These are phyloP conservation scores for Cremastobaeus sp. DNA, from an alignment of 2,888 invertebrate species.

Conservation along the genomic window DNA sequence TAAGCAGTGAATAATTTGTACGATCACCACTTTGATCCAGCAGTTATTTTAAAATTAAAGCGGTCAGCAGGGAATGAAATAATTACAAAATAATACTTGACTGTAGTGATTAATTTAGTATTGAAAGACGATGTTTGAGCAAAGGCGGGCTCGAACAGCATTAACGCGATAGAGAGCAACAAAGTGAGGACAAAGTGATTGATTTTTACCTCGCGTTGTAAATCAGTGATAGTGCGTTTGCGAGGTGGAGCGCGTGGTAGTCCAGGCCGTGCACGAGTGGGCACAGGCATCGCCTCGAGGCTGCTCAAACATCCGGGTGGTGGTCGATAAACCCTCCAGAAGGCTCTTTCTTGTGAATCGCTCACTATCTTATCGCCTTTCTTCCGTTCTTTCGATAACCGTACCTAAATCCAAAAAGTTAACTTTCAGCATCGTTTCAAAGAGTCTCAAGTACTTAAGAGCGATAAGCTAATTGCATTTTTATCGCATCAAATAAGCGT, in stretches of 20 bases:
- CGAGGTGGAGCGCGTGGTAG: constrained; percentile 82
- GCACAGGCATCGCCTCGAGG: constrained; percentile 91
- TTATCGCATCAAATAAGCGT: constrained; percentile 31
- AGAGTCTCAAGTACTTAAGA: constrained; percentile 57
- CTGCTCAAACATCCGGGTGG: constrained; percentile 92
- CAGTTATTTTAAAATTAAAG: constrained; percentile 29
- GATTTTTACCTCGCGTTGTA: constrained; percentile 86
- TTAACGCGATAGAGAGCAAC: constrained; percentile 40
- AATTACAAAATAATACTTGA: constrained; percentile 36
- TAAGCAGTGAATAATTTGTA: constrained; percentile 16
- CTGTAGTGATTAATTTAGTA: constrained; percentile 32
- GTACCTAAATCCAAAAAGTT: constrained; percentile 81
- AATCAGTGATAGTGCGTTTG: constrained; percentile 87
- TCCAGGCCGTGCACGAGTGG: constrained; percentile 85
- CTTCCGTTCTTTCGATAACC: constrained; percentile 94
- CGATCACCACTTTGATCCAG: background rate
- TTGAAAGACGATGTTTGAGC: constrained; percentile 43
- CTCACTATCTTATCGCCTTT: constrained; percentile 97
- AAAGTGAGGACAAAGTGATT: constrained; percentile 49
- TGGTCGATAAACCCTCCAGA: constrained; percentile 97
- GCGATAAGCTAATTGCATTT: constrained; percentile 45
- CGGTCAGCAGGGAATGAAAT: constrained; percentile 18
- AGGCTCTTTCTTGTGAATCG: constrained; percentile 98
- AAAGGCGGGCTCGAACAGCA: constrained; percentile 19
- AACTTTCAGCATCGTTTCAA: constrained; percentile 61